Percentiles rank a stretch among this genome's conserved stretches.
Conservation (phyloP, 2,888 invertebrate species). For the Tyria jacobaeae region DNA sequence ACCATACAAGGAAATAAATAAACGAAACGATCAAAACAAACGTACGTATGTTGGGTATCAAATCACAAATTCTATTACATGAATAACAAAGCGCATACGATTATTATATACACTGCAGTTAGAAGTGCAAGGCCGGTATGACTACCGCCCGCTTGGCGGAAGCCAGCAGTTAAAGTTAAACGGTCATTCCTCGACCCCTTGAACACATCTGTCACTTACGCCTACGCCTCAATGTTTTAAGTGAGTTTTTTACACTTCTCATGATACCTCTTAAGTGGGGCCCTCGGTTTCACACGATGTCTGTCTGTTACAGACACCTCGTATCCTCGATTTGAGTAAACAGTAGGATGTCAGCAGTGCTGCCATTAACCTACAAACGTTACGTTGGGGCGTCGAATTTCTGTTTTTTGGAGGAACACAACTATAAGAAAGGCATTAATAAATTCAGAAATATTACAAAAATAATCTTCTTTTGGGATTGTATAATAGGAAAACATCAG, state of each 20-base stretch:
- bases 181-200: constrained; percentile 77
- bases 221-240: constrained; percentile 74
- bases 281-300: constrained; percentile 71
- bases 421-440: too few species aligned
- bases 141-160: constrained; percentile 73
- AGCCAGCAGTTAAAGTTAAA: constrained; percentile 80
- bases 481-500: too few species aligned
- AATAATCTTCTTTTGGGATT: too few species aligned
- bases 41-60: constrained; percentile 19
- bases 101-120: constrained; percentile 23
- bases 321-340: constrained; percentile 65
- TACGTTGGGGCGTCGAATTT: neutral
- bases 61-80: constrained; percentile 45
- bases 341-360: constrained; percentile 57
- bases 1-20: constrained; percentile 6
- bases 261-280: constrained; percentile 73
- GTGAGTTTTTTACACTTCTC: constrained; percentile 61
- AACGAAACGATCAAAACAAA: constrained; percentile 33
- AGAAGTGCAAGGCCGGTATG: constrained; percentile 52
- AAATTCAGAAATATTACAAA: too few species aligned
- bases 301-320: constrained; percentile 62
- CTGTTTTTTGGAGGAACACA: constrained; percentile 5
- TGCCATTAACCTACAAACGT: constrained; percentile 37
- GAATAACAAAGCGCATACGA: constrained; percentile 37
- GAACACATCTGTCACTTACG: constrained; percentile 70